phyloP scores from a whole-genome alignment of 2,888 invertebrate species.

The Boloria euphrosyne region DNA sequence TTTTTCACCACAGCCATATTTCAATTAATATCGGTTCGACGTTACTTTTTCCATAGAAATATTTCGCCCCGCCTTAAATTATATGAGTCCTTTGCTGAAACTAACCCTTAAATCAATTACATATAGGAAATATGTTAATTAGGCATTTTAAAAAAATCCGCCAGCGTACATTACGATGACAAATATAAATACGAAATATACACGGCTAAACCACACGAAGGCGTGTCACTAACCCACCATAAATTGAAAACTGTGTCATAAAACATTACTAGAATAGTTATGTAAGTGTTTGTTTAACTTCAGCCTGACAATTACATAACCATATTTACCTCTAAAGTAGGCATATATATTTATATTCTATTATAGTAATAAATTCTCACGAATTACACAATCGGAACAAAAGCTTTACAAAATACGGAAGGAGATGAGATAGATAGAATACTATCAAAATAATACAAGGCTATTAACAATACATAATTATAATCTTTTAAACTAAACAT shows the following conservation, averaged over 20 bases:
- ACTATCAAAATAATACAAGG: conserved; percentile 20
- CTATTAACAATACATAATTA: background rate
- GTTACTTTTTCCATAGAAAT: no score
- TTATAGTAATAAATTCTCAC: conserved; percentile 32
- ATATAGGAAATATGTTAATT: no score
- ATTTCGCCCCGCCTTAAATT: no score
- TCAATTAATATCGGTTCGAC: no score
- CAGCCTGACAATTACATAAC: conserved; percentile 22
- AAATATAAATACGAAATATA: no score
- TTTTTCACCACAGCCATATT: no score
- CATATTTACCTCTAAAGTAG: conserved; percentile 21
- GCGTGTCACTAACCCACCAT: background rate
- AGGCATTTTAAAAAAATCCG: no score
- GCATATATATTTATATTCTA: conserved; percentile 25
- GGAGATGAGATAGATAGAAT: conserved; percentile 18
- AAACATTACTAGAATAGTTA: conserved; percentile 8
- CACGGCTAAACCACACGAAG: background rate
- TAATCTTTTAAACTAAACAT: background rate
- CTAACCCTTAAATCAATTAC: no score
- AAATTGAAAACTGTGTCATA: conserved; percentile 17
- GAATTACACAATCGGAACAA: conserved; percentile 35
- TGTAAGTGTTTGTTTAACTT: conserved; percentile 11
- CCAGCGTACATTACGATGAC: no score
- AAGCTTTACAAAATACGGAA: conserved; percentile 34
- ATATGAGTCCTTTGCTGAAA: no score